Percentiles rank a stretch among this genome's conserved stretches.
Evolutionary conservation across 2,797 vertebrate genomes (phyloP).

Genomic region (Coluber constrictor): DNA sequence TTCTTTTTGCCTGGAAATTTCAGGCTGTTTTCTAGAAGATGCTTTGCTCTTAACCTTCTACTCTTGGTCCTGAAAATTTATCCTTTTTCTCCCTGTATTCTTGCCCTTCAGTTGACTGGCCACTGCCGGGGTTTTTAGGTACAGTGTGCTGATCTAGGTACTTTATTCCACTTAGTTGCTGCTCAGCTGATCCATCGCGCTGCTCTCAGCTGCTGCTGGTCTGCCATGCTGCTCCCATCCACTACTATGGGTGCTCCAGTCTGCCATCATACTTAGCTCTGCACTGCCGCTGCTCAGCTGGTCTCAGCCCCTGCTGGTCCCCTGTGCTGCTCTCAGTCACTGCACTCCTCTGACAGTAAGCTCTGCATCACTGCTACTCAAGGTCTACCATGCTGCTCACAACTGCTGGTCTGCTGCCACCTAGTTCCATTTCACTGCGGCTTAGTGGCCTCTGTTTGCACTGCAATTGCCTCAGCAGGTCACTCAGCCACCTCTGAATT

Average conservation of each 20-base stretch:
- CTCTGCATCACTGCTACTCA: background rate
- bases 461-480: background rate
- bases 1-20: background rate
- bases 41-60: background rate
- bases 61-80: background rate
- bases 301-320: background rate
- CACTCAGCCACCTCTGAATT: too few relatives aligned
- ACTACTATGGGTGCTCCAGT: background rate
- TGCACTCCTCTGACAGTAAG: background rate
- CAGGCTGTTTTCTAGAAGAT: background rate
- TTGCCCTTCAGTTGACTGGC: background rate
- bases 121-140: background rate
- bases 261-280: background rate
- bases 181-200: fast-evolving
- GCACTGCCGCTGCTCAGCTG: background rate
- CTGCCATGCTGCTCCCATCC: too few relatives aligned
- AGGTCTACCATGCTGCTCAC: background rate
- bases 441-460: background rate
- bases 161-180: background rate
- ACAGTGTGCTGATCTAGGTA: background rate
- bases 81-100: background rate
- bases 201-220: background rate
- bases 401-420: background rate
- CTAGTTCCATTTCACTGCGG: background rate
- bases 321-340: background rate